Evolutionary conservation across 1,140 invertebrate species (phyloP).

Genomic region (Apis florea): DNA sequence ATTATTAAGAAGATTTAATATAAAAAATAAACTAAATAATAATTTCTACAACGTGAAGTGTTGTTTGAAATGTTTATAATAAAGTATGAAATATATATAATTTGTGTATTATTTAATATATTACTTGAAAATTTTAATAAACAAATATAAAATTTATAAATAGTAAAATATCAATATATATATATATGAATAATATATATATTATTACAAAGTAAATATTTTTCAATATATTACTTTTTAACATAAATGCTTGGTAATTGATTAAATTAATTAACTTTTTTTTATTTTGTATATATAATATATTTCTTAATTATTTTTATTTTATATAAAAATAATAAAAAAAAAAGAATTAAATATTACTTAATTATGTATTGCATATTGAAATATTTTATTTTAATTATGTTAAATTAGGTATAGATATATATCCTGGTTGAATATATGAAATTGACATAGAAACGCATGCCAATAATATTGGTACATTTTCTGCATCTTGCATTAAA

Average conservation of each 20-base stretch:
- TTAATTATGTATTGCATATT: not conserved
- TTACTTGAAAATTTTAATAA: not conserved
- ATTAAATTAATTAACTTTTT: not conserved
- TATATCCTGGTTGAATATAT: constrained; percentile 69
- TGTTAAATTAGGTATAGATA: constrained; percentile 67
- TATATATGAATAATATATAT: too few relatives aligned
- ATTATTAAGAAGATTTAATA: constrained; percentile 15
- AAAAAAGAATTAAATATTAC: not conserved
- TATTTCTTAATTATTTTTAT: not conserved
- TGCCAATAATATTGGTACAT: constrained; percentile 67
- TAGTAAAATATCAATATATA: not conserved
- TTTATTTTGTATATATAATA: not conserved
- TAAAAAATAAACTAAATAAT: constrained; percentile 4
- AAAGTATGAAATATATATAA: constrained; percentile 38
- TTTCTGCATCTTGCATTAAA: constrained; percentile 68
- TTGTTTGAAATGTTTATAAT: constrained; percentile 46
- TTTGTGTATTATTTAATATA: constrained; percentile 1
- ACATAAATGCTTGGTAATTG: not conserved
- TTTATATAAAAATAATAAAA: constrained; percentile 17
- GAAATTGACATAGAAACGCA: constrained; percentile 69
- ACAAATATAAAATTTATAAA: not conserved
- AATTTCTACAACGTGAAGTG: constrained; percentile 37
- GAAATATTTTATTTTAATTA: constrained; percentile 48
- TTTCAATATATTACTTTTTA: not conserved
- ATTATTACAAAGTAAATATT: not conserved